phyloP scores from a whole-genome alignment of 2,113 vertebrate genomes.

The Danionella cerebrum region DNA sequence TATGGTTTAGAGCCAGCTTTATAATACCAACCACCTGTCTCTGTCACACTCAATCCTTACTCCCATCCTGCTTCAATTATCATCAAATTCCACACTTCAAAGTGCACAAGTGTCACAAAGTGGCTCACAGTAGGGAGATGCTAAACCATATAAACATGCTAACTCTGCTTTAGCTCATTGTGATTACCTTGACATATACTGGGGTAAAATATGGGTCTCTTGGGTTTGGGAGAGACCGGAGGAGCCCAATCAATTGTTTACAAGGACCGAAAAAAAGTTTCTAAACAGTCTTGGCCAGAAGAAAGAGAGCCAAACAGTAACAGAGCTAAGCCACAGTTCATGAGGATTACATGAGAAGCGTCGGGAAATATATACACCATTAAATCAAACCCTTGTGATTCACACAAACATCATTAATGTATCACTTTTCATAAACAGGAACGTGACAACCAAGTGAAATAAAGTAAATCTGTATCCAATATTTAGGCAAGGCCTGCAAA shows the following conservation, averaged over 20 bases:
- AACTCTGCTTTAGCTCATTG: neutral
- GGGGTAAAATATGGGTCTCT: neutral
- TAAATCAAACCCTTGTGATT: neutral
- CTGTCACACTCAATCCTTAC: neutral
- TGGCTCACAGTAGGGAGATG: neutral
- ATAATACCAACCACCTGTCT: conserved; percentile 25
- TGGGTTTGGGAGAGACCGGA: neutral
- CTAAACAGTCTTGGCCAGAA: conserved; percentile 2
- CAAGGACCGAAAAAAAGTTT: conserved; percentile 25
- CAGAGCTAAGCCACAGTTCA: neutral
- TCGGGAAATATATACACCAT: neutral
- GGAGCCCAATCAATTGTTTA: conserved; percentile 16
- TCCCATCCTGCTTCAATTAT: conserved; percentile 20
- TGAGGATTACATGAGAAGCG: conserved; percentile 10
- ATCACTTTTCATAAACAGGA: neutral
- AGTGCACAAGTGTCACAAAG: conserved; percentile 13
- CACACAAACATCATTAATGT: neutral
- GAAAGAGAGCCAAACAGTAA: neutral
- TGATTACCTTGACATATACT: conserved; percentile 21
- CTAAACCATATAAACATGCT: neutral
- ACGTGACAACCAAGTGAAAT: neutral
- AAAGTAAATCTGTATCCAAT: no score
- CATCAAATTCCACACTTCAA: conserved; percentile 24
- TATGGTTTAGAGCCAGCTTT: neutral
- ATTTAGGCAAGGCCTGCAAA: no score